Conservation (phyloP, 2,113 vertebrate species). For the Ochotona curzoniae region DNA sequence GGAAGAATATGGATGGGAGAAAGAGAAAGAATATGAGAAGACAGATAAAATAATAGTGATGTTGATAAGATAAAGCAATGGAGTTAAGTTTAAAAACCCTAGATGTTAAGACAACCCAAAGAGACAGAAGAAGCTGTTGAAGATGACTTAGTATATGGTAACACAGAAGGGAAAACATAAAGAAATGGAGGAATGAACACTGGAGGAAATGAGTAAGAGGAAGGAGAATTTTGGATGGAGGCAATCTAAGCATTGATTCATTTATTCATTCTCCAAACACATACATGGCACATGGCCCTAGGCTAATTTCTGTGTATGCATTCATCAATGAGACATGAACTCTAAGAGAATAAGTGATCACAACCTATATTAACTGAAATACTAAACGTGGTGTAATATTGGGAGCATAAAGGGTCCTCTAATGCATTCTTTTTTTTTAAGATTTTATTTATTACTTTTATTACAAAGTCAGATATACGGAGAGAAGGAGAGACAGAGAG, state of each 20-base stretch:
- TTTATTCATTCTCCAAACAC: background rate
- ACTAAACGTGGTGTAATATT: background rate
- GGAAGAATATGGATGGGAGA: background rate
- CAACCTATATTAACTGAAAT: constrained; percentile 7
- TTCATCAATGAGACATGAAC: background rate
- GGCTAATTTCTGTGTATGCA: background rate
- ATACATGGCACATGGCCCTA: background rate
- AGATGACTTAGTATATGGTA: background rate
- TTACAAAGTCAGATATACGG: too few species aligned
- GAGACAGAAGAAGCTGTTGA: background rate
- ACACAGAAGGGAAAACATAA: constrained; percentile 20
- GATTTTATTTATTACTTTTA: too few species aligned
- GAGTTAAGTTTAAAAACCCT: background rate
- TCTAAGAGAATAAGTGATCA: background rate
- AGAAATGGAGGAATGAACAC: background rate
- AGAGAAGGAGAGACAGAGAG: too few species aligned
- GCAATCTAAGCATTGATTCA: background rate
- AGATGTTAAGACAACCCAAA: background rate
- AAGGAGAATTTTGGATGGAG: background rate
- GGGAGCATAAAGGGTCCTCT: background rate
- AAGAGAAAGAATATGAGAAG: background rate
- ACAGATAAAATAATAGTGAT: background rate
- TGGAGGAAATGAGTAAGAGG: background rate
- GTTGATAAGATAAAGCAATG: background rate
- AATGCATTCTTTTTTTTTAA: background rate